Percentiles rank a stretch among this genome's conserved stretches.
Evolutionary conservation across 2,113 vertebrate genomes (phyloP).

Genomic region (Dasyornis broadbenti): DNA sequence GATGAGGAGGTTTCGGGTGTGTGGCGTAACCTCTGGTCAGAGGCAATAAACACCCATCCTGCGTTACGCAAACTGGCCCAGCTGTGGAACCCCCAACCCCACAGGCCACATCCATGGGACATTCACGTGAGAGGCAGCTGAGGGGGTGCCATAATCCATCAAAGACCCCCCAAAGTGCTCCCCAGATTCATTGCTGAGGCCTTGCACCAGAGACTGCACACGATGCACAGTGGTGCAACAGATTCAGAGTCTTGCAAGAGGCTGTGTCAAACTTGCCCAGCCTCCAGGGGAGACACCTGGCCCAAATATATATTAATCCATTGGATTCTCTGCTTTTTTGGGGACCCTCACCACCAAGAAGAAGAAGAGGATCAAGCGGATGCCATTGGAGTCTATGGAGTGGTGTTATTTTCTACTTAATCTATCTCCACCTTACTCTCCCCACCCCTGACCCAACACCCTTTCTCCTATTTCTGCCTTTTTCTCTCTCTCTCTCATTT

Average conservation of each 20-base stretch:
- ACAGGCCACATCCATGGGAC: background rate
- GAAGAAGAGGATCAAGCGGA: background rate
- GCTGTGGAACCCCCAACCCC: background rate
- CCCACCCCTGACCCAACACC: background rate
- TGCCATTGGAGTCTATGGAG: accelerated
- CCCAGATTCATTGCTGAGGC: background rate
- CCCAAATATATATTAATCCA: accelerated
- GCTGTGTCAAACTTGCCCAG: background rate
- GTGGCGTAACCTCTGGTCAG: background rate
- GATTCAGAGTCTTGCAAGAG: background rate
- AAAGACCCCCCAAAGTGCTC: background rate
- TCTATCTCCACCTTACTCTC: background rate
- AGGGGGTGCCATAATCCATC: background rate
- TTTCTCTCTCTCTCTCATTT: background rate
- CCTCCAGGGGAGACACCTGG: no score
- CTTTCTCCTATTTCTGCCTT: background rate
- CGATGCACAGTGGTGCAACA: background rate
- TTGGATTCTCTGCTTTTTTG: background rate
- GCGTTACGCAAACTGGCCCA: background rate
- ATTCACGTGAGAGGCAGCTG: background rate
- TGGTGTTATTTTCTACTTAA: background rate
- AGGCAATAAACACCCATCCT: background rate
- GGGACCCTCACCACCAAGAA: background rate
- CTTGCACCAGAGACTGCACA: background rate
- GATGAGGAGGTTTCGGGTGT: background rate